Evolutionary conservation across 2,888 invertebrate species (phyloP), one percentile per base, ranked within the genome.

Genomic region (Aspidiotus destructor): DNA sequence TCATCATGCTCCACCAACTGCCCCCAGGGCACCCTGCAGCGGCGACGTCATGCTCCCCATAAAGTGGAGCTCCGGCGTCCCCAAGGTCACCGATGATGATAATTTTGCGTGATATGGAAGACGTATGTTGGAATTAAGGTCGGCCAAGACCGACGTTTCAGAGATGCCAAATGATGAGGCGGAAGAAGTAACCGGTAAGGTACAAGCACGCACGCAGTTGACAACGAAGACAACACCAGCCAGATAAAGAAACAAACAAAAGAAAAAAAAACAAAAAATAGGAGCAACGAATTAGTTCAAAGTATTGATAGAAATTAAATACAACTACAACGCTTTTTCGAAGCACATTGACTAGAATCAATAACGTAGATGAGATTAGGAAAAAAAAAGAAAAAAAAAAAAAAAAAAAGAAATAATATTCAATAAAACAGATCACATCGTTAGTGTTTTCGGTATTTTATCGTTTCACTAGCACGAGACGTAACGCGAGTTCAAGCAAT

Each of bases 1-100:
- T 88, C 87, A 87, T 87, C 86, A 87, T 87, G 81, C 85, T 84
- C 85, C 87, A 87, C 86, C 87, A 87, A 82, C 86, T 85, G 83
- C 87, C 85, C 84, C 87, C 87, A 85, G 87, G 71, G 70, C 71
- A 71, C 67, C 83, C 84, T 81, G 82, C 83, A 79, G 80, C 84
- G 82, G 85, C 85, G 81, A 83, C 83, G 81, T 83, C 84, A 82
- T 83, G 83, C 81, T 82, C 73, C 70, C 73, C 87, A 86, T 87
- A 87, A 85, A 87, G 86, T 84, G 87, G 86, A 75, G 79, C 79
- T 74, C 80, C 80, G 85, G 86, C 70, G 72, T 73, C 74, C 73
- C 73, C 74, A 72, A 74, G 74, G 72, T 74, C 75, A 72, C 73
- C 74, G 73, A 74, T 73, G 72, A 74, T 74, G 73, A 83, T 82